These are phyloP conservation scores for Dicerorhinus sumatrensis DNA, from an alignment of 2,113 vertebrate species.

Conservation along the genomic window DNA sequence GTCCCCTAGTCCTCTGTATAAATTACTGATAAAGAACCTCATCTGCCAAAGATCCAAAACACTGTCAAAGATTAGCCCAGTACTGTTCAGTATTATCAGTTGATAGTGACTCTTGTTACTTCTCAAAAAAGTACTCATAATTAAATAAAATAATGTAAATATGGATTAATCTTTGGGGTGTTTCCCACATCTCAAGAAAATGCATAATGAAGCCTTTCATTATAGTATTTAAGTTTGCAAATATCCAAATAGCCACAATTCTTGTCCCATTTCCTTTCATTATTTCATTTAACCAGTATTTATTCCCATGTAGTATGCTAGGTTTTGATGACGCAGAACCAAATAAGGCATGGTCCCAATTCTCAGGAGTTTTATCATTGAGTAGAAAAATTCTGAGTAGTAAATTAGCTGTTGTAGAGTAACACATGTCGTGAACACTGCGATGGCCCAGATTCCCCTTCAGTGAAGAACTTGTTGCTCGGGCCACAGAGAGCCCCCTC, in stretches of 20 bases:
- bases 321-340: not conserved
- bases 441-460: not conserved
- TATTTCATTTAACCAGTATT: not conserved
- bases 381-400: not conserved
- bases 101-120: not conserved
- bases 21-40: not conserved
- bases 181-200: constrained; percentile 14
- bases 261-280: not conserved
- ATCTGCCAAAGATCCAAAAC: constrained; percentile 37
- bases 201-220: not conserved
- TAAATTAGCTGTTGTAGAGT: not conserved
- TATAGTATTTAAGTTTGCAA: not conserved
- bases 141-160: not conserved
- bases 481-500: not conserved
- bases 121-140: not conserved
- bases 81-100: not conserved
- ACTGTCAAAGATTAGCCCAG: not conserved
- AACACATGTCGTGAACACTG: not conserved
- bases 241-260: not conserved
- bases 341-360: not conserved
- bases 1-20: not conserved
- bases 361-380: not conserved
- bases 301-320: not conserved
- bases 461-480: not conserved
- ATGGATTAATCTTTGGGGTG: not conserved